Base-by-base conservation (phyloP, 2,888 invertebrate species). In the Eumacrocentrus americanus region DNA sequence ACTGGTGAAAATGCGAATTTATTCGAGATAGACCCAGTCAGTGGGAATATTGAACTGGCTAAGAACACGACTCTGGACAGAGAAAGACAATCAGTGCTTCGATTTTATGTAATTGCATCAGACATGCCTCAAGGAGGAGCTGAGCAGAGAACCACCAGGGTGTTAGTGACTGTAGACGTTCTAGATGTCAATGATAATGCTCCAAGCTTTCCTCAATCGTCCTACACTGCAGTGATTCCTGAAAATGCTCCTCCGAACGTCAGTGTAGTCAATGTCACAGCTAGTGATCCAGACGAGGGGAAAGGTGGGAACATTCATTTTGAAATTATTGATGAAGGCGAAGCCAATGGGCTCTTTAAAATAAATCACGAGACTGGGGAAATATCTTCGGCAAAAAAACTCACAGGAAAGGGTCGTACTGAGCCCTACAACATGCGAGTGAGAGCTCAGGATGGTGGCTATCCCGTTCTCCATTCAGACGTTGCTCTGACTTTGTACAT, bases 101-200 rank as follows among this genome's bases (percentile, higher is more conserved):
- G 86, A 2, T 81, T 94, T 18, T 88, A 87, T 69, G 86, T 91
- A 1, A 87, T 89, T 65, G 93, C 93, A 0, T 85, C 87, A 35
- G 93, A 94, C 73, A 90, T 89, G 14, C 91, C 91, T 0, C 82
- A 82, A 34, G 89, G 89, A 3, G 88, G 88, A 1, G 86, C 88
- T 0, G 88, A 89, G 53, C 88, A 89, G 60, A 83, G 87, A 29
- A 88, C 87, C 65, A 84, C 88, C 0, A 82, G 86, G 1, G 88
- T 87, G 0, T 84, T 87, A 66, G 84, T 91, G 9, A 82, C 85
- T 0, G 84, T 91, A 6, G 89, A 90, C 70, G 87, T 92, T 0
- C 77, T 89, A 0, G 92, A 92, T 72, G 89, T 91, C 0, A 92
- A 93, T 70, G 92, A 93, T 69, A 91, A 92, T 72, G 84, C 89